Conservation (phyloP, 2,888 invertebrate species). For the Eupithecia subfuscata region DNA sequence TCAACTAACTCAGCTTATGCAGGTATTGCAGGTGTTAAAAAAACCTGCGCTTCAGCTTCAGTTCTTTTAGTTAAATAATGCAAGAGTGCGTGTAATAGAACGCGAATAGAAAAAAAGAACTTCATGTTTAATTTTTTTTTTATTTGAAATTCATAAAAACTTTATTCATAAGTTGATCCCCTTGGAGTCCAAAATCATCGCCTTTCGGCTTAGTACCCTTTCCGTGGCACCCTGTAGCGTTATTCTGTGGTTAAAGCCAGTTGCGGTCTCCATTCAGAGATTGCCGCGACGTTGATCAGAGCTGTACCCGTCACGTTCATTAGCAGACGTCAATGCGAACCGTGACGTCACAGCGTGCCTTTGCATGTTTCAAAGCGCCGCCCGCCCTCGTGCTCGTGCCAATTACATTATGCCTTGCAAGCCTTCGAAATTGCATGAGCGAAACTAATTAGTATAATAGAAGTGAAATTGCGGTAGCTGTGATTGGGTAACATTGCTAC, state of each 20-base stretch:
- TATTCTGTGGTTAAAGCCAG: not conserved
- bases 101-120: too few relatives aligned
- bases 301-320: constrained; percentile 24
- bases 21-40: too few relatives aligned
- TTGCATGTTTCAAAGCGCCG: constrained; percentile 36
- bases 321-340: constrained; percentile 31
- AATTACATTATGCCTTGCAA: constrained; percentile 41
- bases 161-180: too few relatives aligned
- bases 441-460: not conserved
- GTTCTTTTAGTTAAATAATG: too few relatives aligned
- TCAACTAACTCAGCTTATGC: too few relatives aligned
- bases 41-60: too few relatives aligned
- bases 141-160: too few relatives aligned
- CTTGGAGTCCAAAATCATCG: too few relatives aligned
- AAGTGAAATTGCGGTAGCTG: constrained; percentile 8
- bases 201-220: too few relatives aligned
- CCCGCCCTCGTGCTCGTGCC: constrained; percentile 29
- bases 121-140: too few relatives aligned
- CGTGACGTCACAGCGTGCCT: constrained; percentile 26
- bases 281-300: not conserved
- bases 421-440: constrained; percentile 25
- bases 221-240: not conserved
- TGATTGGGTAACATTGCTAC: not conserved
- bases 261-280: not conserved
- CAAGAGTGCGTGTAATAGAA: too few relatives aligned